A percentile compares a stretch with the other conserved stretches of the same genome.
These are phyloP conservation scores for Ciconia nigra DNA, from an alignment of 2,797 vertebrate genomes.

Conservation along the genomic window DNA sequence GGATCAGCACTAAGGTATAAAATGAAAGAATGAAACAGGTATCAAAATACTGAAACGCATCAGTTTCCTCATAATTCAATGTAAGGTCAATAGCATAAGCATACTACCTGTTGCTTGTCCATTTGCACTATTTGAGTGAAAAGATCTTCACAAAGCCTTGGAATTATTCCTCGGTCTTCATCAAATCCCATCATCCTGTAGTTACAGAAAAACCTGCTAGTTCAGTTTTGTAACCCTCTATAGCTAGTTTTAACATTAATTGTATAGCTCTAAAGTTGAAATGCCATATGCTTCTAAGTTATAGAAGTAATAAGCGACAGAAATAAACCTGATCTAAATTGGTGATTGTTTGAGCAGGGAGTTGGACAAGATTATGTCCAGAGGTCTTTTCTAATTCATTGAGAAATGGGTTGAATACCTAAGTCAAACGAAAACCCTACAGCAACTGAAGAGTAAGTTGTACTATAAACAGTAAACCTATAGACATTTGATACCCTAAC, in stretches of 20 bases:
- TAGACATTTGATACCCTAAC: not conserved
- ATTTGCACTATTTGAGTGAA: conserved; percentile 80
- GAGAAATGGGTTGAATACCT: not conserved
- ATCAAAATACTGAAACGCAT: not conserved
- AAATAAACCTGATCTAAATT: not conserved
- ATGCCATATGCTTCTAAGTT: not conserved
- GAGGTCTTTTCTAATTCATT: not conserved
- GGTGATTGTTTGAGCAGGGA: not conserved
- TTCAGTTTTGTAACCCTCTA: not conserved
- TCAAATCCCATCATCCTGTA: conserved; percentile 95
- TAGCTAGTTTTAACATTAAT: not conserved
- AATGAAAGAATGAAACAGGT: not conserved
- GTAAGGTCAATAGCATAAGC: not conserved
- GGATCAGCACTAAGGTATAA: not conserved
- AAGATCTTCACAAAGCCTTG: conserved; percentile 92
- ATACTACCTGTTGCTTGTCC: conserved; percentile 80
- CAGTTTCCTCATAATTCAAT: not conserved
- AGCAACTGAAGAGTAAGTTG: not conserved
- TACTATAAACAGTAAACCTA: not conserved
- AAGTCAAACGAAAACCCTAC: not conserved
- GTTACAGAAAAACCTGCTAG: not conserved
- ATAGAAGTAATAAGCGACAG: not conserved
- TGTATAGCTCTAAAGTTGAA: not conserved
- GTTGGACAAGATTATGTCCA: not conserved
- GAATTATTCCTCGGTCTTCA: conserved; percentile 89